A percentile compares a stretch with the other conserved stretches of the same genome.
These are phyloP conservation scores for Erebia aethiops DNA, from an alignment of 2,888 invertebrate genomes.

Conservation along the genomic window DNA sequence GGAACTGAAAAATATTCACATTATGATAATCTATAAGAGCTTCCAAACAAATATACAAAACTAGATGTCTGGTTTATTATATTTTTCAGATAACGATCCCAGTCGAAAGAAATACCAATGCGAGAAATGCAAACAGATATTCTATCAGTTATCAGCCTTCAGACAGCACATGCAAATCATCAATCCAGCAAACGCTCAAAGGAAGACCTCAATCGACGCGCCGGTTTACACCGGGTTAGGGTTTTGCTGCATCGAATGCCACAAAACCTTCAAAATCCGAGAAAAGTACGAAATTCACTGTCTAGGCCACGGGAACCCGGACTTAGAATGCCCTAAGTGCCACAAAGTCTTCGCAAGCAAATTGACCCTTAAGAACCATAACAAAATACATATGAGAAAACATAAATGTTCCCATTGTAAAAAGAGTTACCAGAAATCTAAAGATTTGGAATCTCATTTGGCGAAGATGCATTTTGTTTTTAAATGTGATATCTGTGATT, in stretches of 20 bases:
- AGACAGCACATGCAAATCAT: slow-evolving; percentile 63
- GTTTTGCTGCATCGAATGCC: slow-evolving; percentile 65
- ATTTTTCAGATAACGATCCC: background rate
- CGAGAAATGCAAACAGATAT: slow-evolving; percentile 72
- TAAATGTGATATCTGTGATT: slow-evolving; percentile 58
- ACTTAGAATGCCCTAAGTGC: slow-evolving; percentile 71
- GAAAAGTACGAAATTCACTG: slow-evolving; percentile 68
- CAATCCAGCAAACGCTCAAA: no score
- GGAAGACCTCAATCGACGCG: background rate
- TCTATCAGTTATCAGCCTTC: slow-evolving; percentile 62
- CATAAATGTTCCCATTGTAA: slow-evolving; percentile 60
- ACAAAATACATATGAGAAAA: slow-evolving; percentile 65
- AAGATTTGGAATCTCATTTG: slow-evolving; percentile 55
- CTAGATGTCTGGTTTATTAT: background rate
- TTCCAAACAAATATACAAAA: no score
- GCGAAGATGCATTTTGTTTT: slow-evolving; percentile 57
- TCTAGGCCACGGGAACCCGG: slow-evolving; percentile 72
- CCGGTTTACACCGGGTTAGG: slow-evolving; percentile 44
- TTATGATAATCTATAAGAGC: no score
- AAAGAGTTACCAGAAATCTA: slow-evolving; percentile 53
- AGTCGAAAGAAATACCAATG: slow-evolving; percentile 69
- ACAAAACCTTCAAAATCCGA: slow-evolving; percentile 63
- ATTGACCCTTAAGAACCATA: slow-evolving; percentile 68
- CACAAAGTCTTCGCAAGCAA: slow-evolving; percentile 76
- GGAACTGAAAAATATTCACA: no score